Conservation (phyloP, 1,140 invertebrate species). For the Calosoma granatense region DNA sequence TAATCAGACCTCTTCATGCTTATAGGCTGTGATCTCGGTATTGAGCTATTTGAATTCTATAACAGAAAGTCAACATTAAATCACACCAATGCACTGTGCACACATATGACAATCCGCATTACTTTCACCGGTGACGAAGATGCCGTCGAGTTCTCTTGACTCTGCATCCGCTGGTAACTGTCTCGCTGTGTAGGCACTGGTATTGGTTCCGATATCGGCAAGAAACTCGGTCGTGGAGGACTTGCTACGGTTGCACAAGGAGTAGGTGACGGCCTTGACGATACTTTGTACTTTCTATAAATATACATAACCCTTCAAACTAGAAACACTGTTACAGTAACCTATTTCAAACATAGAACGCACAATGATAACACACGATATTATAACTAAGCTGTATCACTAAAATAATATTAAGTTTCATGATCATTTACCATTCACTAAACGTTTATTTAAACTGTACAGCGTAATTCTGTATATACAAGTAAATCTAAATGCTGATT, state of each 20-base stretch:
- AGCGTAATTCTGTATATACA: no score
- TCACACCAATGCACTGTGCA: neutral
- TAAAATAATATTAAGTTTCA: no score
- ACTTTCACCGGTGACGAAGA: neutral
- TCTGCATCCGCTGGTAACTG: conserved; percentile 35
- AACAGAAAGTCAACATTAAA: conserved; percentile 11
- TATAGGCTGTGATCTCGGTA: conserved; percentile 74
- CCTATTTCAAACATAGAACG: no score
- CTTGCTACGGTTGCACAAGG: conserved; percentile 32
- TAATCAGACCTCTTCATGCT: conserved; percentile 62
- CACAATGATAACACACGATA: no score
- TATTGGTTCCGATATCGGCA: conserved; percentile 65
- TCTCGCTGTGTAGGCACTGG: conserved; percentile 64
- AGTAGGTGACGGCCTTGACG: conserved; percentile 9
- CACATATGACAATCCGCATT: no score
- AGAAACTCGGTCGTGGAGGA: conserved; percentile 55
- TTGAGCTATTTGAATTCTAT: conserved; percentile 32
- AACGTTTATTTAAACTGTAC: no score
- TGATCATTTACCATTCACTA: no score
- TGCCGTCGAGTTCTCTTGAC: conserved; percentile 14
- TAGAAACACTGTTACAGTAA: no score
- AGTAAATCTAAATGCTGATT: no score
- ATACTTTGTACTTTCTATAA: neutral
- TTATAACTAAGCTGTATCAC: no score
- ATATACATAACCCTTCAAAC: no score